Conservation (phyloP, 2,797 vertebrate genomes). For the Danio kyathit region DNA sequence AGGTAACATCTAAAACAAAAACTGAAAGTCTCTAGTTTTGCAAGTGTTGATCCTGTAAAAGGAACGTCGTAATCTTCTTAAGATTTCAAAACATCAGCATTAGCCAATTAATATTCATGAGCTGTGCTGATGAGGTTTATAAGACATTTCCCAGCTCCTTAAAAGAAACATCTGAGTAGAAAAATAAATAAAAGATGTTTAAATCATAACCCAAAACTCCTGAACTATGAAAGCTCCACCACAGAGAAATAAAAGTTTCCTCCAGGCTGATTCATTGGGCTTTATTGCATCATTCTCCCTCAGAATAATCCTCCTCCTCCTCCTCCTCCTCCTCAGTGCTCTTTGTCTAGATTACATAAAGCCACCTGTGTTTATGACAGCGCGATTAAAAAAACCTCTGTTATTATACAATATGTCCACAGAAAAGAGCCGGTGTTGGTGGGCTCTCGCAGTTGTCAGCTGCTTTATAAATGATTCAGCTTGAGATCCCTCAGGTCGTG, state of each 20-base stretch:
- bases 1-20: too few species aligned
- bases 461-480: not conserved
- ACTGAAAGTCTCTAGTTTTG: not conserved
- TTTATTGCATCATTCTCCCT: conserved; percentile 20
- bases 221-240: not conserved
- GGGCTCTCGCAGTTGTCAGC: conserved; percentile 12
- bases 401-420: conserved; percentile 14
- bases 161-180: not conserved
- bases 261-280: conserved; percentile 15
- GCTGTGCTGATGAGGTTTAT: not conserved
- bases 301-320: conserved; percentile 27
- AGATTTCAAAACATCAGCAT: not conserved
- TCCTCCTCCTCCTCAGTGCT: too few species aligned
- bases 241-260: conserved; percentile 16
- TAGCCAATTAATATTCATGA: not conserved
- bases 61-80: not conserved
- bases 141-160: not conserved
- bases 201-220: not conserved
- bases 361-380: conserved; percentile 14
- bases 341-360: conserved; percentile 34
- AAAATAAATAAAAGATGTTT: not conserved
- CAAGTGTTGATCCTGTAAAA: not conserved
- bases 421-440: not conserved
- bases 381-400: not conserved
- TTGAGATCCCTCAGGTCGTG: not conserved